A percentile compares a stretch with the other conserved stretches of the same genome.
Conservation (phyloP, 2,113 vertebrate species). For the Hyla sarda region DNA sequence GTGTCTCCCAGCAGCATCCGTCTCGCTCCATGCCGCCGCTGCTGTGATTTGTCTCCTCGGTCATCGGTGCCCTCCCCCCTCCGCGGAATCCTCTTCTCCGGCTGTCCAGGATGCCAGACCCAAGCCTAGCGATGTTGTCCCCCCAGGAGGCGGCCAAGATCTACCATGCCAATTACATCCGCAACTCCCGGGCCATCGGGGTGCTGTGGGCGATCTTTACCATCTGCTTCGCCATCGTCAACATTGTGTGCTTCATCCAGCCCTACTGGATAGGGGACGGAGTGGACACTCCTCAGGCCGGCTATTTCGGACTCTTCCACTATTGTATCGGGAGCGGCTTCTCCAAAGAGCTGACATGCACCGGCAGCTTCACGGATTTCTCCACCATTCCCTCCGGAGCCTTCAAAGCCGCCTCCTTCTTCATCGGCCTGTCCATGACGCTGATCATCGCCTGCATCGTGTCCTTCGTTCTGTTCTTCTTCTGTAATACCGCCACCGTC, state of each 20-base stretch:
- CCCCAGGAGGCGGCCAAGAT: constrained; percentile 93
- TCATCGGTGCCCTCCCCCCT: neutral
- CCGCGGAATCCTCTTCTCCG: neutral
- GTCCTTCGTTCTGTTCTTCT: constrained; percentile 96
- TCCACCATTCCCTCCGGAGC: constrained; percentile 87
- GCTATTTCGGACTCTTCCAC: constrained; percentile 97
- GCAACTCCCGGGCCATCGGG: constrained; percentile 93
- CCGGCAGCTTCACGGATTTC: constrained; percentile 97
- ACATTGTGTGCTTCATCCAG: constrained; percentile 95
- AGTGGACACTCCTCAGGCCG: constrained; percentile 92
- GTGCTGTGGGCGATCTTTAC: constrained; percentile 97
- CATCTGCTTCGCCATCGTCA: constrained; percentile 93
- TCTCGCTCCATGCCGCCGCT: constrained; percentile 8
- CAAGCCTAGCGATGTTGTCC: constrained; percentile 86
- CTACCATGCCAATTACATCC: constrained; percentile 93
- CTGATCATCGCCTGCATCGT: constrained; percentile 91
- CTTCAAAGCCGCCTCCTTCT: constrained; percentile 96
- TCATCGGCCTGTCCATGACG: constrained; percentile 95
- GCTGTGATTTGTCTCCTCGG: constrained; percentile 36
- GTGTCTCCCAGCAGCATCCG: neutral
- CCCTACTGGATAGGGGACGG: constrained; percentile 98
- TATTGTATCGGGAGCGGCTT: constrained; percentile 91
- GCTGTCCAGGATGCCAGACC: constrained; percentile 71
- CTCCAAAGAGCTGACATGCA: constrained; percentile 88
- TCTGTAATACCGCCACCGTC: constrained; percentile 95